Conservation (phyloP, 2,113 vertebrate genomes). For the Otocyon megalotis region DNA sequence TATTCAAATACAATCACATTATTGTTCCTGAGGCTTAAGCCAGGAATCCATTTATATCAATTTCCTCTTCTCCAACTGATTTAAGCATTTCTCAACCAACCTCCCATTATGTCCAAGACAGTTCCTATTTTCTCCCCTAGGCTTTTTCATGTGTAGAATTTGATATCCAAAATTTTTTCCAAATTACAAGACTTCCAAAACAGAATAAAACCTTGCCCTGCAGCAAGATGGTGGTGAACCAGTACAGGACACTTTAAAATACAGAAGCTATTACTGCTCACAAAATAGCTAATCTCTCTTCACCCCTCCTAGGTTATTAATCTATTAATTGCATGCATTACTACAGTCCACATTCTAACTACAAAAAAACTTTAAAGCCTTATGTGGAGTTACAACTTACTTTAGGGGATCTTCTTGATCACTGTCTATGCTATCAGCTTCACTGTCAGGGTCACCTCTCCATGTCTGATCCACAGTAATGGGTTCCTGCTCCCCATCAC, state of each 20-base stretch:
- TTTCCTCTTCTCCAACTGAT: conserved; percentile 7
- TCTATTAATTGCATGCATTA: conserved; percentile 5
- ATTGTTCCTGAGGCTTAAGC: conserved; percentile 10
- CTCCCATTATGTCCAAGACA: background rate
- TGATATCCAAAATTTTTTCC: background rate
- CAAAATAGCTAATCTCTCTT: conserved; percentile 29
- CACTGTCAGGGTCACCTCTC: conserved; percentile 98
- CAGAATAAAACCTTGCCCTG: conserved; percentile 31
- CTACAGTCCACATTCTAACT: conserved; percentile 57
- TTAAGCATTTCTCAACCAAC: background rate
- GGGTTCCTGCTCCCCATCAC: conserved; percentile 95
- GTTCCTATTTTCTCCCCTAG: background rate
- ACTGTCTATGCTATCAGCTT: conserved; percentile 97
- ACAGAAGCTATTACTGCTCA: background rate
- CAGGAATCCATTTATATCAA: background rate
- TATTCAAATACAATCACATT: conserved; percentile 31
- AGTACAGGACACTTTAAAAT: background rate
- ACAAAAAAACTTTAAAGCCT: conserved; percentile 30
- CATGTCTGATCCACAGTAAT: conserved; percentile 96
- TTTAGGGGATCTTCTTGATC: conserved; percentile 98
- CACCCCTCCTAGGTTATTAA: background rate
- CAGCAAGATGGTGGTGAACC: background rate
- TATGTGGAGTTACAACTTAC: conserved; percentile 86
- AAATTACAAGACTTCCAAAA: conserved; percentile 25
- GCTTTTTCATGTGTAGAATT: background rate